Conservation (phyloP, 2,888 invertebrate species). For the Tetragnatha montana region DNA sequence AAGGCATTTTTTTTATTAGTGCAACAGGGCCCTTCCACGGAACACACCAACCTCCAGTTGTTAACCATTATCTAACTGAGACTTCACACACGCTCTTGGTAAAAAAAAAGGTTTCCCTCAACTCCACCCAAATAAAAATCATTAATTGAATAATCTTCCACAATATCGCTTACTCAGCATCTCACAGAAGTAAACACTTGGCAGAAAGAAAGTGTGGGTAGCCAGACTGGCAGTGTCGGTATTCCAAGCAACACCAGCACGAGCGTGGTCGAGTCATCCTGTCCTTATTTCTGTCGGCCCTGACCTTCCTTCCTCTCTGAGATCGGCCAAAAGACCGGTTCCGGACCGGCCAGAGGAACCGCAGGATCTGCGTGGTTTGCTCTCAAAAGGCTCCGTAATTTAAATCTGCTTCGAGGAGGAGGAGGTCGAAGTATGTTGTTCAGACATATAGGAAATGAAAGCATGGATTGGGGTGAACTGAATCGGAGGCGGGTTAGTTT, state of each 20-base stretch:
- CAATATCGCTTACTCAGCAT: neutral
- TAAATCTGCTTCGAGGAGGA: neutral
- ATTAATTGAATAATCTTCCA: no score
- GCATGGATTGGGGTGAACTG: no score
- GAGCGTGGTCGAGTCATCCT: constrained; percentile 29
- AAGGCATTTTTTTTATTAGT: no score
- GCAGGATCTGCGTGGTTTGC: neutral
- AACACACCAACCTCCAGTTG: no score
- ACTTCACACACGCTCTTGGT: no score
- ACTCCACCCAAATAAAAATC: no score
- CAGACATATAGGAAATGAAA: no score
- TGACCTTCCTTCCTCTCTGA: constrained; percentile 35
- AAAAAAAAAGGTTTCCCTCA: no score
- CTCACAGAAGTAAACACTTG: neutral
- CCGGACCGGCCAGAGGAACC: constrained; percentile 15
- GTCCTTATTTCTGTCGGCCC: constrained; percentile 38
- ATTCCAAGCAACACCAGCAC: constrained; percentile 3
- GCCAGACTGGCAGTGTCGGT: neutral
- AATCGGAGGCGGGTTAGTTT: no score
- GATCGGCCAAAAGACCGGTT: constrained; percentile 31
- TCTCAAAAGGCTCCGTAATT: neutral
- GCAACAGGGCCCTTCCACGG: no score
- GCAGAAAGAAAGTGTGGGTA: neutral
- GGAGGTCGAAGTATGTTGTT: neutral
- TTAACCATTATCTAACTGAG: no score